These are phyloP conservation scores for Mycogona germanica DNA, from an alignment of 2,888 invertebrate species.

Conservation along the genomic window DNA sequence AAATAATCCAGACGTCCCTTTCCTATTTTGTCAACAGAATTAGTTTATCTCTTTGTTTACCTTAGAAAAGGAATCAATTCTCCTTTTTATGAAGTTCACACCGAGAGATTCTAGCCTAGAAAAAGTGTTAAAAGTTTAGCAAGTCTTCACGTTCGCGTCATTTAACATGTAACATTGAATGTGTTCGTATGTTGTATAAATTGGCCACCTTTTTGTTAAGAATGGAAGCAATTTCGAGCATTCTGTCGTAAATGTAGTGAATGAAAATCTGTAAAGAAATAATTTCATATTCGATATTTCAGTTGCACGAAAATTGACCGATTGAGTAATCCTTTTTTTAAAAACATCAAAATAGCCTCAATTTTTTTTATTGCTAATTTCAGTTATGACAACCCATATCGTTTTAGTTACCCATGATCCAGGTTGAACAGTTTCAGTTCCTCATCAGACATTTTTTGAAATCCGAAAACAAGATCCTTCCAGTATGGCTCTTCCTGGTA, in stretches of 20 bases:
- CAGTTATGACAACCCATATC: no score
- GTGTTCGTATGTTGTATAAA: slow-evolving; percentile 12
- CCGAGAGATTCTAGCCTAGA: slow-evolving; percentile 43
- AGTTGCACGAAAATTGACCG: no score
- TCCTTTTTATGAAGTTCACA: slow-evolving; percentile 42
- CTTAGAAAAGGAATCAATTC: slow-evolving; percentile 43
- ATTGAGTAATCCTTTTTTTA: no score
- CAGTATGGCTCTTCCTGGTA: no score
- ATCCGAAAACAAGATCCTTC: no score
- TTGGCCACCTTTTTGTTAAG: slow-evolving; percentile 42
- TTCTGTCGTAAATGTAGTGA: slow-evolving; percentile 52
- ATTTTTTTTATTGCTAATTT: no score
- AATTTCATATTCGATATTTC: no score
- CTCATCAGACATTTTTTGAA: no score
- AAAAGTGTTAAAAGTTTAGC: background rate
- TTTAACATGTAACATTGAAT: background rate
- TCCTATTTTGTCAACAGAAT: background rate
- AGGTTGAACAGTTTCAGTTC: no score
- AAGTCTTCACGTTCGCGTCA: background rate
- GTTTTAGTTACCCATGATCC: no score
- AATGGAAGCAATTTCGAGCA: slow-evolving; percentile 51
- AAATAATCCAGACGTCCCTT: background rate
- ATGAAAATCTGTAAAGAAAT: slow-evolving; percentile 6
- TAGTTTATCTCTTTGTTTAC: slow-evolving; percentile 14
- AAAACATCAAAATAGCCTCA: no score